Conservation (phyloP, 2,888 invertebrate species). For the Timandra comae region DNA sequence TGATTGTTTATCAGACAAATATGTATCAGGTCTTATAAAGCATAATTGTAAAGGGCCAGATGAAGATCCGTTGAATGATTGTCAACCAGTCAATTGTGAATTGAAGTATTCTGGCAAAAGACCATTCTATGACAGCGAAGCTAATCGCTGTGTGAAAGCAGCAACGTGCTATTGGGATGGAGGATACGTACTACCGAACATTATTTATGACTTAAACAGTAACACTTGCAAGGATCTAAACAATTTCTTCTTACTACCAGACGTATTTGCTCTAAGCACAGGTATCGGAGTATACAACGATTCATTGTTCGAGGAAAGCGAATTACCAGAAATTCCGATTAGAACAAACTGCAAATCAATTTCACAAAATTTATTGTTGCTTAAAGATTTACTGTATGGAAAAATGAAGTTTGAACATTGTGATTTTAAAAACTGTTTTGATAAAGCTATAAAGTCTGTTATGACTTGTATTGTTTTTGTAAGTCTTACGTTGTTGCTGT, state of each 20-base stretch:
- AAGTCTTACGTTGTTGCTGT: conserved; percentile 30
- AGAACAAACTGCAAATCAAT: conserved; percentile 52
- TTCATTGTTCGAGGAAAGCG: too few relatives aligned
- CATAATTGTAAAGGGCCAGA: too few relatives aligned
- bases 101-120: conserved; percentile 46
- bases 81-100: conserved; percentile 48
- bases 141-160: conserved; percentile 35
- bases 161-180: conserved; percentile 32
- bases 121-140: conserved; percentile 34
- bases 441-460: conserved; percentile 38
- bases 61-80: conserved; percentile 42
- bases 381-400: conserved; percentile 46
- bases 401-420: conserved; percentile 29
- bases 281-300: conserved; percentile 31
- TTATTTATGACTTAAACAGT: conserved; percentile 40
- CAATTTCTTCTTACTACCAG: conserved; percentile 35
- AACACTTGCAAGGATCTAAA: conserved; percentile 52
- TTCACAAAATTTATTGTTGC: conserved; percentile 48
- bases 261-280: conserved; percentile 48
- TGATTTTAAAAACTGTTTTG: conserved; percentile 33
- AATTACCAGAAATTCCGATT: too few relatives aligned
- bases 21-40: conserved; percentile 18
- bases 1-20: conserved; percentile 16
- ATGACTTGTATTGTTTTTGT: conserved; percentile 31
- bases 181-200: conserved; percentile 37